Percentiles rank a stretch among this genome's conserved stretches.
These are phyloP conservation scores for Melanotaenia trifasciata DNA, from an alignment of 2,797 vertebrate species.

Conservation along the genomic window DNA sequence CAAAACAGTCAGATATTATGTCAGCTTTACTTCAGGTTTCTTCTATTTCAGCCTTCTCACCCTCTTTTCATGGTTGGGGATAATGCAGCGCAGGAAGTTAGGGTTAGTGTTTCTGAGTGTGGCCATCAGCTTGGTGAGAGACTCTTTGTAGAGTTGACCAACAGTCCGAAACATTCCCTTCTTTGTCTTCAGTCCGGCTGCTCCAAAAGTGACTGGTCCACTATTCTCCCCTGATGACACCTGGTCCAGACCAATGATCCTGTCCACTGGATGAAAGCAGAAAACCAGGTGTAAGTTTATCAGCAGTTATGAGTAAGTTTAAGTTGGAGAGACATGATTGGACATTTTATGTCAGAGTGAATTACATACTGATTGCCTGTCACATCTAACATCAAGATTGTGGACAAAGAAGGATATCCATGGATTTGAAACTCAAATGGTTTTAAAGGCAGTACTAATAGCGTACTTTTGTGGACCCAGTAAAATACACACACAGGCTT, in stretches of 20 bases:
- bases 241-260: constrained; percentile 91
- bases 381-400: constrained; percentile 42
- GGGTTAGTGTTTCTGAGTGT: constrained; percentile 94
- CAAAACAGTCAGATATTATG: neutral
- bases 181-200: constrained; percentile 89
- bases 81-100: constrained; percentile 93
- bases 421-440: constrained; percentile 29
- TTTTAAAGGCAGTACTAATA: constrained; percentile 16
- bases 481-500: neutral
- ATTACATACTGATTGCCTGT: constrained; percentile 18
- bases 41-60: constrained; percentile 70
- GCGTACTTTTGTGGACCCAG: constrained; percentile 1
- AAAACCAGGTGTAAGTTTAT: constrained; percentile 16
- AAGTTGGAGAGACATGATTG: constrained; percentile 5
- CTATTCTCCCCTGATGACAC: constrained; percentile 87
- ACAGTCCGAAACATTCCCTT: constrained; percentile 94
- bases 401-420: constrained; percentile 32
- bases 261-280: constrained; percentile 84
- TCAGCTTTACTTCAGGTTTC: neutral
- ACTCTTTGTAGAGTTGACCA: constrained; percentile 95
- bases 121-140: constrained; percentile 92
- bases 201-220: constrained; percentile 83
- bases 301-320: neutral
- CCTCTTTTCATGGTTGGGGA: constrained; percentile 93
- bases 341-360: constrained; percentile 5